Evolutionary conservation across 2,113 vertebrate species (phyloP).

Genomic region (Amazona guildingii): DNA sequence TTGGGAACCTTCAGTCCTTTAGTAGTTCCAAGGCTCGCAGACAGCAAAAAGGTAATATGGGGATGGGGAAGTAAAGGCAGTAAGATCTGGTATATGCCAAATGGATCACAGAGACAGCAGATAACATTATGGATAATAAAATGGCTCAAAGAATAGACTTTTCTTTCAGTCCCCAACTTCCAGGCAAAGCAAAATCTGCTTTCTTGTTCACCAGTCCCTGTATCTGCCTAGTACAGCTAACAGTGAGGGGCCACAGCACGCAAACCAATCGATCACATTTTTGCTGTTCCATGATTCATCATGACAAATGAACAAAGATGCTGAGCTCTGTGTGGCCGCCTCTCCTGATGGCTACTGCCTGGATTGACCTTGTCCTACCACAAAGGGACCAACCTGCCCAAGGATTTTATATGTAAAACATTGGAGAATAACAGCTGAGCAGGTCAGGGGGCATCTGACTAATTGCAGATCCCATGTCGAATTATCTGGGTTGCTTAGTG

Average conservation of each 20-base stretch:
- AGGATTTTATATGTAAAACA: neutral
- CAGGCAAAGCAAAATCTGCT: neutral
- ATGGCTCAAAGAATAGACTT: neutral
- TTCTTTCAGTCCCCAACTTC: neutral
- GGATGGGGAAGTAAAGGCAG: neutral
- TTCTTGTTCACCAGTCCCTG: neutral
- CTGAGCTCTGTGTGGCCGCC: neutral
- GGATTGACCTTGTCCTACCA: neutral
- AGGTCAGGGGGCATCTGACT: neutral
- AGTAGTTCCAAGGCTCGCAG: neutral
- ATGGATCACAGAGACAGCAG: neutral
- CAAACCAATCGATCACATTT: neutral
- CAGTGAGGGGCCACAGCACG: neutral
- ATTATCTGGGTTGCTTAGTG: neutral
- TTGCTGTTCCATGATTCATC: neutral
- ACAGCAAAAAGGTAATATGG: neutral
- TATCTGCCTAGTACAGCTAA: neutral
- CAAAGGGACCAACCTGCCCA: neutral
- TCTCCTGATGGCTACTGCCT: neutral
- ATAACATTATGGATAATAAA: neutral
- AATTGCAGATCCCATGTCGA: neutral
- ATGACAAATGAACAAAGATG: neutral
- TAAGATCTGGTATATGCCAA: neutral
- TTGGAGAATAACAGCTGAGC: neutral
- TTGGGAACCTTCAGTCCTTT: neutral